A percentile compares a stretch with the other conserved stretches of the same genome.
Conservation (phyloP, 2,888 invertebrate genomes). For the Hofmannophila pseudospretella region DNA sequence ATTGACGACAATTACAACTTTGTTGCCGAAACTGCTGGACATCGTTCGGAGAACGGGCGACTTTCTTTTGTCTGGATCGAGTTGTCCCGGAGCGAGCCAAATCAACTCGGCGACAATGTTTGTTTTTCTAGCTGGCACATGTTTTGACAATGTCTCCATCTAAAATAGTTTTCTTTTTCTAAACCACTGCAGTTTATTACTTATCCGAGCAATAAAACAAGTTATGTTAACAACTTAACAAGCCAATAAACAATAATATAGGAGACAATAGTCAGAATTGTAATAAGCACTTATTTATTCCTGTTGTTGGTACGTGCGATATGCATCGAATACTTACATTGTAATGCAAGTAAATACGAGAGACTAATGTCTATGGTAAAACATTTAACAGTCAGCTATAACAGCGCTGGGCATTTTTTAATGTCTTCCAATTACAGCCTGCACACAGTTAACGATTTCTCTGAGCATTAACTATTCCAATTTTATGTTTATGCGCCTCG, state of each 20-base stretch:
- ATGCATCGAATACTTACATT: conserved; percentile 42
- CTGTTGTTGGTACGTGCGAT: conserved; percentile 19
- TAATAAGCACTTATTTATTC: conserved; percentile 8
- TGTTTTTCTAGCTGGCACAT: conserved; percentile 36
- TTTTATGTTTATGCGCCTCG: conserved; percentile 62
- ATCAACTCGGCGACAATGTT: conserved; percentile 45
- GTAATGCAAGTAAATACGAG: conserved; percentile 62
- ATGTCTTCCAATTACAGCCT: conserved; percentile 75
- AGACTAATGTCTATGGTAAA: conserved; percentile 67
- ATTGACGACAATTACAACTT: conserved; percentile 52
- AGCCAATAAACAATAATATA: conserved; percentile 14
- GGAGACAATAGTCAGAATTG: conserved; percentile 7
- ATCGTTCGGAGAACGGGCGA: conserved; percentile 37
- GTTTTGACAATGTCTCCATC: conserved; percentile 47
- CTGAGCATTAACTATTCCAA: conserved; percentile 72
- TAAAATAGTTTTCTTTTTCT: conserved; percentile 2
- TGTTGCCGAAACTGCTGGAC: conserved; percentile 39
- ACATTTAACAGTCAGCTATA: conserved; percentile 71
- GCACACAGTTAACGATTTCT: conserved; percentile 70
- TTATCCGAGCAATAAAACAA: conserved; percentile 18
- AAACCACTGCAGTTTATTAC: conserved; percentile 13
- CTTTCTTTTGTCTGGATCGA: conserved; percentile 59
- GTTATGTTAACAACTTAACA: conserved; percentile 11
- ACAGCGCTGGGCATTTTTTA: conserved; percentile 67
- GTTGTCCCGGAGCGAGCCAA: conserved; percentile 45